phyloP scores from a whole-genome alignment of 2,113 vertebrate species.

The Gopherus flavomarginatus region DNA sequence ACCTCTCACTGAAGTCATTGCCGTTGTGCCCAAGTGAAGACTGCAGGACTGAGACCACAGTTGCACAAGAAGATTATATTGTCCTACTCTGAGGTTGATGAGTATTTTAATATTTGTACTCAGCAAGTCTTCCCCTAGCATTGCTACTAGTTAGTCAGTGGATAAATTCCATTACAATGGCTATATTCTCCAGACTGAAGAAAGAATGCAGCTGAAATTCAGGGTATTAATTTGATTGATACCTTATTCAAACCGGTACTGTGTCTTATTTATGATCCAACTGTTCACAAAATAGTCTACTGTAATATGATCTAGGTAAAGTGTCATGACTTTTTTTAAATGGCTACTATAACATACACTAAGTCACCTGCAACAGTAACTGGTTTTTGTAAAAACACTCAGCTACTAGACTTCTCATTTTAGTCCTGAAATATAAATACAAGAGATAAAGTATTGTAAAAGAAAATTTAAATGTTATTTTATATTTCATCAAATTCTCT shows the following conservation, averaged over 20 bases:
- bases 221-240: background rate
- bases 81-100: background rate
- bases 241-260: background rate
- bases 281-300: background rate
- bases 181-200: background rate
- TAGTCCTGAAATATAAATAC: background rate
- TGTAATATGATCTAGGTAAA: background rate
- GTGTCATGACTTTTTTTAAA: background rate
- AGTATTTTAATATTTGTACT: background rate
- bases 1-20: background rate
- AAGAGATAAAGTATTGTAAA: conserved; percentile 25
- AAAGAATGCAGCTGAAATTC: background rate
- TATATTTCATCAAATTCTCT: background rate
- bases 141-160: background rate
- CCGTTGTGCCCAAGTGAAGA: background rate
- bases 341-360: background rate
- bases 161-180: background rate
- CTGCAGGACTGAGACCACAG: background rate
- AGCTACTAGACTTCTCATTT: background rate
- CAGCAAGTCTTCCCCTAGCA: background rate
- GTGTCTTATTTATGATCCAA: background rate
- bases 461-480: background rate
- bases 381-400: background rate
- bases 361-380: conserved; percentile 1
- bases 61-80: background rate